Conservation (phyloP, 2,888 invertebrate species). For the Euphydryas editha region DNA sequence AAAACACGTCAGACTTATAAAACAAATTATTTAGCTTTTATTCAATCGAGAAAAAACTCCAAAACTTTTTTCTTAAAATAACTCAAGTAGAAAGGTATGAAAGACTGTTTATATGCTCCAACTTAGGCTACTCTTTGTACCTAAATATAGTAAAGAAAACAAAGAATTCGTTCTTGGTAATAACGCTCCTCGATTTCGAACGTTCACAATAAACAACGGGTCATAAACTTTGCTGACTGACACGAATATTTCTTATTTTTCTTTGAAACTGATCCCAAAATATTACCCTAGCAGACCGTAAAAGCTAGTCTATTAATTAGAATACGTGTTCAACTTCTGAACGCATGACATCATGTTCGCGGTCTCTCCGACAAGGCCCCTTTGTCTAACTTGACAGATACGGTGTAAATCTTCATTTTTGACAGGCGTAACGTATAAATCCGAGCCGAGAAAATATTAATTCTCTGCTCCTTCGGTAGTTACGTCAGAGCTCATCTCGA, state of each 20-base stretch:
- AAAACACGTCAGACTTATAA: slow-evolving; percentile 30
- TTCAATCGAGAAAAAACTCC: slow-evolving; percentile 40
- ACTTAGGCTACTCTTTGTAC: slow-evolving; percentile 34
- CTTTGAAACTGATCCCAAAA: slow-evolving; percentile 64
- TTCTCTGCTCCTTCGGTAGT: slow-evolving; percentile 56
- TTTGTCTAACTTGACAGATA: slow-evolving; percentile 74
- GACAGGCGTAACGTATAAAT: slow-evolving; percentile 72
- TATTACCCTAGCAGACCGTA: slow-evolving; percentile 61
- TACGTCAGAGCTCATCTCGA: slow-evolving; percentile 49
- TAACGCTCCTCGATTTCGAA: slow-evolving; percentile 53
- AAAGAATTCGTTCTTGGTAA: slow-evolving; percentile 64
- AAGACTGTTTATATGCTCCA: slow-evolving; percentile 37
- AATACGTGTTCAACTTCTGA: slow-evolving; percentile 52
- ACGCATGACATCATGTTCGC: slow-evolving; percentile 73
- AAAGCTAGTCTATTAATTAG: slow-evolving; percentile 75
- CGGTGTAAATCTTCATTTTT: slow-evolving; percentile 72
- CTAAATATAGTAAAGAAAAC: slow-evolving; percentile 52
- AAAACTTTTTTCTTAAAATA: slow-evolving; percentile 40
- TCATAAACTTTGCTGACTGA: slow-evolving; percentile 64
- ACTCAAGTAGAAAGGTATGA: slow-evolving; percentile 40
- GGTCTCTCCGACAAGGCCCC: slow-evolving; percentile 68
- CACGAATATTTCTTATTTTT: slow-evolving; percentile 70
- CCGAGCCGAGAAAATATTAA: slow-evolving; percentile 68
- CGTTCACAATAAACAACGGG: slow-evolving; percentile 65
- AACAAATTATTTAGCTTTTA: slow-evolving; percentile 42